A percentile compares a stretch with the other conserved stretches of the same genome.
Evolutionary conservation across 2,113 vertebrate species (phyloP).

Genomic region (Natator depressus): DNA sequence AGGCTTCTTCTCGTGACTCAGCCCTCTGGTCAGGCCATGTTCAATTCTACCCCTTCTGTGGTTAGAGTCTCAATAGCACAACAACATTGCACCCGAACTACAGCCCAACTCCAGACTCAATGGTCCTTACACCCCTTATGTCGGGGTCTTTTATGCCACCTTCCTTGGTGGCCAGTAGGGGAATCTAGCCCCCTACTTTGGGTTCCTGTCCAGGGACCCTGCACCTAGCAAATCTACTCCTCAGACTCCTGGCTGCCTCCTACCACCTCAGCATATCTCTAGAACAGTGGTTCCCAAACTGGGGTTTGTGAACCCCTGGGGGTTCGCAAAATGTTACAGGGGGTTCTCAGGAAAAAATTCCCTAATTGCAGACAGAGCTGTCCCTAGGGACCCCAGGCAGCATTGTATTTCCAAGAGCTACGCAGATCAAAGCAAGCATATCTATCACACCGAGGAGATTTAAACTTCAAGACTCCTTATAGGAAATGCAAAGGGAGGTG

Average conservation of each 20-base stretch:
- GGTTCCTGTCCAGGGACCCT: background rate
- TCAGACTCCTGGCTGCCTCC: background rate
- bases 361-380: no score
- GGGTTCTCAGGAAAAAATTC: no score
- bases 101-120: background rate
- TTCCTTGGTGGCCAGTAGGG: background rate
- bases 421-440: no score
- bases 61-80: background rate
- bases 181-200: background rate
- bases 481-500: no score
- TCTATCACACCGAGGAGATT: no score
- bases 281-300: no score
- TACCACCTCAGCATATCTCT: background rate
- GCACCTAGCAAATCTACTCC: background rate
- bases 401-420: no score
- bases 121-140: background rate
- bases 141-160: background rate
- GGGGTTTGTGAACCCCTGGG: no score
- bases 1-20: background rate
- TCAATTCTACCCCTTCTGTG: background rate
- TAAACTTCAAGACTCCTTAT: no score
- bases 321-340: no score
- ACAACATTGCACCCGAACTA: background rate
- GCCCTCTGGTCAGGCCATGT: background rate
- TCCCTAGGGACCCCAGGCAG: no score